Conservation (phyloP, 2,113 vertebrate genomes). For the Raja brachyura region DNA sequence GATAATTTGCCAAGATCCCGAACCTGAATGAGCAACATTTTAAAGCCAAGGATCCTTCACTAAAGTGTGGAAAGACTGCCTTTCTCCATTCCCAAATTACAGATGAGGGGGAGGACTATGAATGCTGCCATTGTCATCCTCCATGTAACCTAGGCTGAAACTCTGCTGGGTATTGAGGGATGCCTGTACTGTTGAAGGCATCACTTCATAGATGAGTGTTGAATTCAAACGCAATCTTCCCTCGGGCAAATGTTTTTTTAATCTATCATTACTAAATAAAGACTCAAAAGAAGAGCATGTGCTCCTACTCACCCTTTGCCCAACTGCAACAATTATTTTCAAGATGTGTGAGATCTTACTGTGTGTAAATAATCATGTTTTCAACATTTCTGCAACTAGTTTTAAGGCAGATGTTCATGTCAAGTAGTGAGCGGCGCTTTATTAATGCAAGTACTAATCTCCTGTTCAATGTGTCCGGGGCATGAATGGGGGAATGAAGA, state of each 20-base stretch:
- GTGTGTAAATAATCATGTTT: background rate
- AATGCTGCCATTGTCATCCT: background rate
- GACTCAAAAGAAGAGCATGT: no score
- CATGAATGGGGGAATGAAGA: no score
- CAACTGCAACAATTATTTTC: background rate
- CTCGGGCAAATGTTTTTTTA: background rate
- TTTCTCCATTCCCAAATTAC: background rate
- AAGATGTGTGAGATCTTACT: background rate
- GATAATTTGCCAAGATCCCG: no score
- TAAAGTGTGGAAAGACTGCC: background rate
- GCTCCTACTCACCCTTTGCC: background rate
- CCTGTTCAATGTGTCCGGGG: background rate
- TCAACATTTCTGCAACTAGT: background rate
- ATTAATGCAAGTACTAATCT: background rate
- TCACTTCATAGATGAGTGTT: background rate
- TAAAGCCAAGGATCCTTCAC: background rate
- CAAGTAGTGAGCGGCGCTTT: background rate
- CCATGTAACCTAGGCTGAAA: background rate
- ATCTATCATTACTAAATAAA: no score
- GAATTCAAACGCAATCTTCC: background rate
- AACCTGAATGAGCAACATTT: background rate
- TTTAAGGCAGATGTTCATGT: background rate
- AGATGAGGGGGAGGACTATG: no score
- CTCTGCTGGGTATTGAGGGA: background rate
- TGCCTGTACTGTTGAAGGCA: background rate